Evolutionary conservation across 2,888 invertebrate species (phyloP).

Genomic region (Polymixis lichenea): DNA sequence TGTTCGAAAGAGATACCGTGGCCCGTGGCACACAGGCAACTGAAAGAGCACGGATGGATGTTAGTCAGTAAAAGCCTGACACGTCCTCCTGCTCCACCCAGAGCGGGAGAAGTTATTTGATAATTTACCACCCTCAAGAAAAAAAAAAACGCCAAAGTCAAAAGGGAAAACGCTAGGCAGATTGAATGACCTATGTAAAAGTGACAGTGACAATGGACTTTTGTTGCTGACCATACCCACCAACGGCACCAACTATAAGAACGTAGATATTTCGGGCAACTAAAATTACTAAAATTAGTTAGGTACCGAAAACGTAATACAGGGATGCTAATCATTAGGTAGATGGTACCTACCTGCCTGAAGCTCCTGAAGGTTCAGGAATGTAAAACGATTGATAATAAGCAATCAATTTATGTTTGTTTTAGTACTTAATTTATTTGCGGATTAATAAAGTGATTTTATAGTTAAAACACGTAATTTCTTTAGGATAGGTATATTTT

Average conservation of each 20-base stretch:
- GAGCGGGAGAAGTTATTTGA: no score
- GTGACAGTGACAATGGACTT: background rate
- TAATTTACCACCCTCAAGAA: no score
- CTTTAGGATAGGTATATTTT: background rate
- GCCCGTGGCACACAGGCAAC: no score
- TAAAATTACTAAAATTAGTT: background rate
- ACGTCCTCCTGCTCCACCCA: no score
- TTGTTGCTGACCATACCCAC: background rate
- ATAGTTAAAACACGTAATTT: background rate
- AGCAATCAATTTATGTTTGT: background rate
- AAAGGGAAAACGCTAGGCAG: no score
- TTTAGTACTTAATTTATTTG: background rate
- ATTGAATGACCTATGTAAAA: background rate
- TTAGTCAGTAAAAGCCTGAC: no score
- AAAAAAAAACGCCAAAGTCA: no score
- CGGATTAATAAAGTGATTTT: background rate
- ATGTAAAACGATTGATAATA: background rate
- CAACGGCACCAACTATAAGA: background rate
- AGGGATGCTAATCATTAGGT: background rate
- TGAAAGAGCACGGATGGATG: no score
- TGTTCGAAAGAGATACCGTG: no score
- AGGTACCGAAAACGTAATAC: background rate
- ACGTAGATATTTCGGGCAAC: background rate
- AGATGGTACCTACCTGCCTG: background rate
- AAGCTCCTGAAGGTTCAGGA: background rate